Conservation (phyloP, 1,140 invertebrate genomes). For the Trichoplusia ni region DNA sequence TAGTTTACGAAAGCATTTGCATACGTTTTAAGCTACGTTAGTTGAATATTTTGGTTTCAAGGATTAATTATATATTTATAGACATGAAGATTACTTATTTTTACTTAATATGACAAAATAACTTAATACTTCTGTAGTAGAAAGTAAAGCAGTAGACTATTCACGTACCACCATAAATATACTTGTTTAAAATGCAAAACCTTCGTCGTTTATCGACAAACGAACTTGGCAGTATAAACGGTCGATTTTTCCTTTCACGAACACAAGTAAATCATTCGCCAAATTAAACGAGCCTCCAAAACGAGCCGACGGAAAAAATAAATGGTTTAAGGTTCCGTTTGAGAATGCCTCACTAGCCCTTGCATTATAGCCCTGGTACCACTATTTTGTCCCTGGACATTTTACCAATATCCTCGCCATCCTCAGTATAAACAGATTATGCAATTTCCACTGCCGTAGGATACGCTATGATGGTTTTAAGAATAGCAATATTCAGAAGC, state of each 20-base stretch:
- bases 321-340: constrained; percentile 20
- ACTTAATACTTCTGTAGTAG: background rate
- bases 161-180: background rate
- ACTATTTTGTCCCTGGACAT: background rate
- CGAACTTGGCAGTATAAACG: constrained; percentile 16
- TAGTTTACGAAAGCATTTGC: background rate
- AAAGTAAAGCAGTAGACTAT: background rate
- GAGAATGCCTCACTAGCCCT: too few species aligned
- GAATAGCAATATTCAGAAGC: too few species aligned
- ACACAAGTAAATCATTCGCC: constrained; percentile 29
- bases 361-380: too few species aligned
- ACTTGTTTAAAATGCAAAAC: constrained; percentile 24
- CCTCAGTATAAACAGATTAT: too few species aligned
- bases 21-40: too few species aligned
- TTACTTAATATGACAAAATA: background rate
- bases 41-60: too few species aligned
- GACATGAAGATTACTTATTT: too few species aligned
- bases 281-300: constrained; percentile 29
- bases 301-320: constrained; percentile 24
- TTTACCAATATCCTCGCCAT: background rate
- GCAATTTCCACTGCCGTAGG: too few species aligned
- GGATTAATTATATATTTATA: too few species aligned
- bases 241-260: constrained; percentile 13
- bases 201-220: constrained; percentile 12
- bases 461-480: too few species aligned